phyloP scores from a whole-genome alignment of 2,113 vertebrate species.

The Fregata magnificens region DNA sequence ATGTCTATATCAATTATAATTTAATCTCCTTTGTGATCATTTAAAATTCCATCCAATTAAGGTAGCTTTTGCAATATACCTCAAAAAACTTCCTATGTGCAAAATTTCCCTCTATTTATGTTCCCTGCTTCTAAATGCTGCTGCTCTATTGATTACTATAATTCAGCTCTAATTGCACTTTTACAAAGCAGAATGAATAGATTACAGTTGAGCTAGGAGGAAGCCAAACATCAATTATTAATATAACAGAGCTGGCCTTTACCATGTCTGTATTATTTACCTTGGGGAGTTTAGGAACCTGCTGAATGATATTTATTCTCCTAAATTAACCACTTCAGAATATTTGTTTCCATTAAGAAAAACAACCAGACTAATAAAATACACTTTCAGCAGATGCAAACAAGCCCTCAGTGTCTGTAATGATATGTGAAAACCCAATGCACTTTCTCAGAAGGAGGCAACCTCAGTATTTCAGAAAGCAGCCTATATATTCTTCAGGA shows the following conservation, averaged over 20 bases:
- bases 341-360: slow-evolving; percentile 57
- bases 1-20: not conserved
- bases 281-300: slow-evolving; percentile 27
- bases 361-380: not conserved
- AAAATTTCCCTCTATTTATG: slow-evolving; percentile 28
- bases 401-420: not conserved
- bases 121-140: slow-evolving; percentile 53
- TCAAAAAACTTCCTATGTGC: slow-evolving; percentile 26
- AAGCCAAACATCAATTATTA: slow-evolving; percentile 71
- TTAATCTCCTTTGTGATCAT: not conserved
- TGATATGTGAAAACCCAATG: not conserved
- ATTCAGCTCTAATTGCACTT: slow-evolving; percentile 75
- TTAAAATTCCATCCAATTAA: slow-evolving; percentile 1
- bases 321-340: slow-evolving; percentile 55
- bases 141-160: slow-evolving; percentile 75
- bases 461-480: not conserved
- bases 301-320: slow-evolving; percentile 33
- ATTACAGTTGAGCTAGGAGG: slow-evolving; percentile 54
- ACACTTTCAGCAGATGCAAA: not conserved
- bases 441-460: not conserved
- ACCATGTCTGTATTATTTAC: slow-evolving; percentile 55
- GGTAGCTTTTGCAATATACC: not conserved
- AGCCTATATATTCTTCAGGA: not conserved
- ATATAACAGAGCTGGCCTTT: slow-evolving; percentile 56
- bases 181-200: slow-evolving; percentile 57